These are phyloP conservation scores for Acanthococcus lagerstroemiae DNA, from an alignment of 2,888 invertebrate species.

Conservation along the genomic window DNA sequence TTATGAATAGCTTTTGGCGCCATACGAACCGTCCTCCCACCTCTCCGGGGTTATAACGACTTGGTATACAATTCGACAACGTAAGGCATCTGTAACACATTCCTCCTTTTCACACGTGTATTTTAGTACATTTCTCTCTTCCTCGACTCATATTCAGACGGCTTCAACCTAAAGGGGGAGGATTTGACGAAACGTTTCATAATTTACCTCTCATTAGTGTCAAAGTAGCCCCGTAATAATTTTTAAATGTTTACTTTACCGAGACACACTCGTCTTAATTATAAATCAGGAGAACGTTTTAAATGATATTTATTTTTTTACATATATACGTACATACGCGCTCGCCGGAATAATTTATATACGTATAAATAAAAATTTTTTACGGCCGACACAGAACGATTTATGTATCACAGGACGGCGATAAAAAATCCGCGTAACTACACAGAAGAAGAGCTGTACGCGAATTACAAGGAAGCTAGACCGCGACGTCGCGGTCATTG, in stretches of 20 bases:
- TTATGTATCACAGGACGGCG: too few relatives aligned
- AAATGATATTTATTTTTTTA: slow-evolving; percentile 25
- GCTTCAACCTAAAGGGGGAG: slow-evolving; percentile 9
- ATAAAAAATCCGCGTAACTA: too few relatives aligned
- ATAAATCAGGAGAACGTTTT: slow-evolving; percentile 28
- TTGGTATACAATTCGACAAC: too few relatives aligned
- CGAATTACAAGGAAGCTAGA: too few relatives aligned
- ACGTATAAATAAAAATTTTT: too few relatives aligned
- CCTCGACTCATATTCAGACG: too few relatives aligned
- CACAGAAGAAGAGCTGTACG: too few relatives aligned
- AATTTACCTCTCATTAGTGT: slow-evolving; percentile 30
- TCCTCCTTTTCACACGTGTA: slow-evolving; percentile 23
- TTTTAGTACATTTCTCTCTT: too few relatives aligned
- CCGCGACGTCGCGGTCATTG: too few relatives aligned
- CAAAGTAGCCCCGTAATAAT: slow-evolving; percentile 28
- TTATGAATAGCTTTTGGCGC: slow-evolving; percentile 28
- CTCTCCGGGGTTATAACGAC: not conserved
- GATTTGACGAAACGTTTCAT: slow-evolving; percentile 28
- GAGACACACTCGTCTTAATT: slow-evolving; percentile 20
- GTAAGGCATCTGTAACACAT: slow-evolving; percentile 25
- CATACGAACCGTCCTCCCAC: slow-evolving; percentile 13
- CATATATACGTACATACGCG: slow-evolving; percentile 4
- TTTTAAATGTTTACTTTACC: slow-evolving; percentile 28
- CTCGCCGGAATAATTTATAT: too few relatives aligned
- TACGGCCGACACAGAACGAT: too few relatives aligned